Base-by-base conservation (phyloP, 1,140 invertebrate species). In the Gonatopus flavifemur region DNA sequence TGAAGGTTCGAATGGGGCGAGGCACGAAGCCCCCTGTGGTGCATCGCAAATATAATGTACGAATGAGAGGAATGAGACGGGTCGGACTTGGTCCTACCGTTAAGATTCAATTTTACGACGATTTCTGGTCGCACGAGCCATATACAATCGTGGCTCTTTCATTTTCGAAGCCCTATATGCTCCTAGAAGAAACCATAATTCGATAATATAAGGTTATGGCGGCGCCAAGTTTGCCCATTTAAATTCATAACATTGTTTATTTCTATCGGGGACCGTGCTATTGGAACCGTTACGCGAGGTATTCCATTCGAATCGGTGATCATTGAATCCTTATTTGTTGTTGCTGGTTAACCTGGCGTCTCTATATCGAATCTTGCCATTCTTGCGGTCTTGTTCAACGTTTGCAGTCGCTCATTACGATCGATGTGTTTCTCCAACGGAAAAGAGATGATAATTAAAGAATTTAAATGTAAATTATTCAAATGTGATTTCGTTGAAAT, bases 231-330 rank as follows among this genome's bases (percentile, higher is more conserved):
- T 59, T 58, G 44, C 54, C 54, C 52, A 49, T 66, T 66, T 67
- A 64, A 64, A 66, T 66, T 62, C 64, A 67, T 67, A 67, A 66
- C 61, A 64, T 66, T 66, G 64, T 66, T 66, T 65, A 63, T 65
- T 65, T 59, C 57, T 57, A 58, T 59, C 65, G 63, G n/a, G n/a
- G 64, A 64, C 51, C 59, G 49, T 63, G 55, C 62, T 64, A 63
- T 63, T 62, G 55, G 59, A 18, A 20, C 41, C 52, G 52, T 55
- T 58, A 45, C 51, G 57, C 49, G 59, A 48, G 44, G 53, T 61
- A 61, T 61, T 61, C 60, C 57, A 61, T 60, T 48, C 55, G 22
- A 30, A n/a, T n/a, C n/a, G n/a, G n/a, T n/a, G n/a, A n/a, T n/a
- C n/a, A n/a, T n/a, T n/a, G n/a, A n/a, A n/a, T n/a, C n/a, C n/a